These are phyloP conservation scores for Agrotis clavis DNA, from an alignment of 2,888 invertebrate species.

Conservation along the genomic window DNA sequence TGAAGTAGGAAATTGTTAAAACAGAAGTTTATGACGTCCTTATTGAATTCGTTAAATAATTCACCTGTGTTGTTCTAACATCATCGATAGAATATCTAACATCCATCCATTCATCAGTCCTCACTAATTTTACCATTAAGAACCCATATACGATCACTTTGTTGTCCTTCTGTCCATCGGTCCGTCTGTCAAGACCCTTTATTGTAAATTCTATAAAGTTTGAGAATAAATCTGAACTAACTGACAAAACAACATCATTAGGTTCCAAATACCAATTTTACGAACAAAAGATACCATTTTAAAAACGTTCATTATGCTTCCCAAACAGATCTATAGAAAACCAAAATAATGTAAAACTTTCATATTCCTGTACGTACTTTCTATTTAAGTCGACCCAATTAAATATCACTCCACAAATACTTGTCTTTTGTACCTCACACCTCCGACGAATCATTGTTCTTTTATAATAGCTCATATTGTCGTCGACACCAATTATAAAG, in stretches of 20 bases:
- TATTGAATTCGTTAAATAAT: neutral
- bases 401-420: slow-evolving; percentile 42
- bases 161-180: too few species aligned
- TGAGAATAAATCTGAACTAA: too few species aligned
- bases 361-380: neutral
- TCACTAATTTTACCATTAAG: too few species aligned
- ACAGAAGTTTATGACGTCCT: slow-evolving; percentile 26
- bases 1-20: slow-evolving; percentile 24
- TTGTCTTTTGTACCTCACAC: slow-evolving; percentile 49
- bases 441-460: slow-evolving; percentile 57
- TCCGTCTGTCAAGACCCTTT: too few species aligned
- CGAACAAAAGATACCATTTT: neutral
- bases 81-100: too few species aligned
- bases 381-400: slow-evolving; percentile 39
- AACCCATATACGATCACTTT: too few species aligned
- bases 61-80: neutral
- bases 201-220: too few species aligned
- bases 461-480: slow-evolving; percentile 63
- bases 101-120: too few species aligned
- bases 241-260: too few species aligned
- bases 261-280: neutral
- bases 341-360: slow-evolving; percentile 15
- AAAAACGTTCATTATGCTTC: neutral
- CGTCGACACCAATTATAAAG: slow-evolving; percentile 79
- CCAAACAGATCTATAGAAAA: neutral